A percentile compares a stretch with the other conserved stretches of the same genome.
Conservation (phyloP, 2,888 invertebrate species). For the Ditula angustiorana region DNA sequence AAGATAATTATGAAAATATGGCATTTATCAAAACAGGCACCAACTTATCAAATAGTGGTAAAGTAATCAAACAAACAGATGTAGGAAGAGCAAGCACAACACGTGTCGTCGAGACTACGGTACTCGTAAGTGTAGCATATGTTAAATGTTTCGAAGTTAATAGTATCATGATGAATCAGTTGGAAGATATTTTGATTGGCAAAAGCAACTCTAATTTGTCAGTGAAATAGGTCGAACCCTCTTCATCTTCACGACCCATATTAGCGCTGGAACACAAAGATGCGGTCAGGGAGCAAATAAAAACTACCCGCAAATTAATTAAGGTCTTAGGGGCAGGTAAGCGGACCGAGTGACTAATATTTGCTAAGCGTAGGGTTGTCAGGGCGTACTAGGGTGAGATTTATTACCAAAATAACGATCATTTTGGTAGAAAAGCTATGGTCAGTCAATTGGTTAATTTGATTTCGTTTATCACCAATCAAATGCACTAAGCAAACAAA, state of each 20-base stretch:
- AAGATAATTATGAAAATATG: not conserved
- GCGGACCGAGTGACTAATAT: slow-evolving; percentile 15
- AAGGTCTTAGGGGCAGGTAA: slow-evolving; percentile 16
- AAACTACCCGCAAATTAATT: slow-evolving; percentile 37
- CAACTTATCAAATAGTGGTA: not conserved
- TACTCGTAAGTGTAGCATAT: not conserved
- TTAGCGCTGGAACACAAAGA: slow-evolving; percentile 17
- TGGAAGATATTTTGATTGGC: not conserved
- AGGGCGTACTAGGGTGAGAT: not conserved
- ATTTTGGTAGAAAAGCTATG: not conserved
- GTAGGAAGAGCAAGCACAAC: not conserved
- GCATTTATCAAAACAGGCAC: not conserved
- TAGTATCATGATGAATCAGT: not conserved
- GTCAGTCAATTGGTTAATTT: not conserved
- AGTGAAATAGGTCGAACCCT: slow-evolving; percentile 9
- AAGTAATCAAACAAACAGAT: not conserved
- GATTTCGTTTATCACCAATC: not conserved
- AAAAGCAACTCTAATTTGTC: slow-evolving; percentile 4
- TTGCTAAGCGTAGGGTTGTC: slow-evolving; percentile 24
- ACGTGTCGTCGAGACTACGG: too few relatives aligned
- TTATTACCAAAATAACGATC: not conserved
- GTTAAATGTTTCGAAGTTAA: not conserved
- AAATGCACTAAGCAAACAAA: not conserved
- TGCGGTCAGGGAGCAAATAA: slow-evolving; percentile 23
- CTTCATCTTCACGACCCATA: slow-evolving; percentile 13